Base-by-base conservation (phyloP, 2,113 vertebrate species). In the Sciurus niger region DNA sequence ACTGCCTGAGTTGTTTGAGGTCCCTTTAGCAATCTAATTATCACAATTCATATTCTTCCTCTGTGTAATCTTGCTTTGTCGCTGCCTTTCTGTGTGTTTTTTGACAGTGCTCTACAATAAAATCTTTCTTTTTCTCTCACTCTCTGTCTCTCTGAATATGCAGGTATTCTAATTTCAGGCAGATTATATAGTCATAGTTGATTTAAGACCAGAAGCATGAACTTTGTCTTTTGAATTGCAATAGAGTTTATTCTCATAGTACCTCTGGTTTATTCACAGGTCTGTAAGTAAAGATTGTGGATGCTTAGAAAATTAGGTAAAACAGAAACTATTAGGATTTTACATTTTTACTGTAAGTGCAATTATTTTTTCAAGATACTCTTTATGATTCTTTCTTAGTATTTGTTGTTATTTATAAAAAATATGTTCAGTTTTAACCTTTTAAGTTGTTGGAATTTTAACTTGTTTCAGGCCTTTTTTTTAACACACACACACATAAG, bases 151-250 rank as follows among this genome's bases (percentile, higher is more conserved):
- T 86, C 25, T 88, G 32, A 94, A 30, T 46, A 90, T 34, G 65
- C 6, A 34, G 4, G 25, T 72, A 55, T 93, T 77, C 37, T 68
- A 51, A 82, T 86, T 72, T 70, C 20, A 68, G 92, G 12, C 30
- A 84, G 22, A 80, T 40, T 72, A 77, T 40, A 77, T 55, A 37
- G 2, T 2, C 48, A 53, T 84, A 43, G 68, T 65, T 76, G 48
- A 70, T 84, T 89, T 80, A 73, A 70, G 17, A 55, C 24, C 22
- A 92, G n/a, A 80, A n/a, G 30, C 12, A 73, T 60, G 16, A 34
- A 74, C 63, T 67, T 53, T 53, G 46, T 82, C 30, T 67, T 95
- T 16, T 89, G 65, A 89, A 78, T 92, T 93, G 11, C 37, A 89
- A 46, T 74, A 34, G 0, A 37, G 6, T 55, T 13, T 85, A 51